Base-by-base conservation (phyloP, 2,888 invertebrate species). In the Ormyrus rosae region DNA sequence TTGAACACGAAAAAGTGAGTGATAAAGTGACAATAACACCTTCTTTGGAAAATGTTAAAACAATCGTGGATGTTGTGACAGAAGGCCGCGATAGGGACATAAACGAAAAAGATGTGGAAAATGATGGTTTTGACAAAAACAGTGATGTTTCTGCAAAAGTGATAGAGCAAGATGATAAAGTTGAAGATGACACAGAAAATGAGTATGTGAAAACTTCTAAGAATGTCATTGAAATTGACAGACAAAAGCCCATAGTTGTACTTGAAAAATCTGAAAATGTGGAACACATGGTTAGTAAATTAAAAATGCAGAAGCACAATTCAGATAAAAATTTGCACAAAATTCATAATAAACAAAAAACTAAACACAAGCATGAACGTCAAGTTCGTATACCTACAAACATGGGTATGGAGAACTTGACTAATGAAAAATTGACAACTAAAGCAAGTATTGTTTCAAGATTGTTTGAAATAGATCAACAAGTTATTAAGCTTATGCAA, bases 391-490 rank as follows among this genome's bases (percentile, higher is more conserved):
- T 75, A 13, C 68, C 70, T 0, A 60, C 46, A 0, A 9, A 56
- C 2, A 58, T 77, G 19, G 67, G 67, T 19, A 1, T 75, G 5
- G 65, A 65, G 4, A 68, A 68, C 53, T 63, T 78, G 2, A 76
- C 80, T 13, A 82, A 86, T 8, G 58, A 81, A n/a, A 55, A 85
- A 50, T 79, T 85, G 0, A 83, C 83, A 5, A 86, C 86, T 1
- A 85, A 82, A 60, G 89, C 86, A 73, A 91, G 91, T 72, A 88
- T 92, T 8, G 91, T 93, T 85, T 92, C 92, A 72, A 91, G 93
- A 87, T 93, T 94, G 93, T 92, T 93, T 83, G 92, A 93, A 86
- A 94, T 94, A 78, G 94, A 94, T 84, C 86, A 92, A 81, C 92
- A 93, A 86, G 93, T 94, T 84, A 93, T 93, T 84, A 91, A 91